These are phyloP conservation scores for Ia io DNA, from an alignment of 2,113 vertebrate genomes.

Conservation along the genomic window DNA sequence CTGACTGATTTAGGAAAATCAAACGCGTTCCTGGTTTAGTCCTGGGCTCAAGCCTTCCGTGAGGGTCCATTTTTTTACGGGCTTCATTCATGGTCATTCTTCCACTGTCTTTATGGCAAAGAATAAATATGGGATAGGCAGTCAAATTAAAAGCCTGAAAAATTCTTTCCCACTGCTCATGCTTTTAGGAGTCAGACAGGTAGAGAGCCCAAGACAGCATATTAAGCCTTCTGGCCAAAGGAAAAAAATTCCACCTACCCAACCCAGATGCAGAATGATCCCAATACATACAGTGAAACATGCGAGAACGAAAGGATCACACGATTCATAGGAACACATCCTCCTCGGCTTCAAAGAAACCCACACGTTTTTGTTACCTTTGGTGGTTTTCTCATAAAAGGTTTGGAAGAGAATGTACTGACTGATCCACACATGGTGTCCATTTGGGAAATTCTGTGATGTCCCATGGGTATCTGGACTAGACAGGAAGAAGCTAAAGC, in stretches of 20 bases:
- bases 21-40: background rate
- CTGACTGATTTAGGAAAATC: background rate
- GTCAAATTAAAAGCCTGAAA: slow-evolving; percentile 18
- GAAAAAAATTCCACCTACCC: background rate
- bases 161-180: background rate
- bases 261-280: background rate
- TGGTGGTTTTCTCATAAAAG: background rate
- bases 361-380: background rate
- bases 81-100: background rate
- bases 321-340: background rate
- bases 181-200: background rate
- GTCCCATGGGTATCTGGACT: background rate
- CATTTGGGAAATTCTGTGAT: background rate
- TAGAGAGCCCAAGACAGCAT: background rate
- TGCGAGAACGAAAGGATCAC: background rate
- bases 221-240: background rate
- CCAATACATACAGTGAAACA: background rate
- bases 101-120: background rate
- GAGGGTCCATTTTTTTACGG: background rate
- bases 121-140: background rate
- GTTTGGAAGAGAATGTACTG: background rate
- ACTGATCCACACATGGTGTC: background rate
- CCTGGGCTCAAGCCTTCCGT: background rate
- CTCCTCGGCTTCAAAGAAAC: background rate
- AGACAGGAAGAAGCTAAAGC: background rate